Evolutionary conservation across 2,113 vertebrate species (phyloP).

Genomic region (Calyptomena viridis): DNA sequence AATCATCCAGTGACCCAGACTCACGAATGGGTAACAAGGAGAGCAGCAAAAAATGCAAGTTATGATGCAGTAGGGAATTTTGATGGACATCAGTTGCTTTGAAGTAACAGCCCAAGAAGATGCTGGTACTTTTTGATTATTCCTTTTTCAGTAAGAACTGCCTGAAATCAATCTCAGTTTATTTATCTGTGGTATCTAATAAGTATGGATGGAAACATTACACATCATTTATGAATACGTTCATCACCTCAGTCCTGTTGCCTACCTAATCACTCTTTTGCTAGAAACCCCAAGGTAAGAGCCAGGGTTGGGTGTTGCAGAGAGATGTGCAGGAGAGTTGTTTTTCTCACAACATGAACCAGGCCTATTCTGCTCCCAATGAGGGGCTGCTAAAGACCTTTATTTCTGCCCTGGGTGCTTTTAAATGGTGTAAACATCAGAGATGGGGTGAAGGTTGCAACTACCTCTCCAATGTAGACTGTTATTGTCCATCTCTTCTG

Average conservation of each 20-base stretch:
- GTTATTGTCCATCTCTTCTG: background rate
- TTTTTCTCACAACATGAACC: background rate
- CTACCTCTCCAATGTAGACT: background rate
- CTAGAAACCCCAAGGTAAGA: background rate
- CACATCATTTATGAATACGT: background rate
- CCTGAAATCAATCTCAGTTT: background rate
- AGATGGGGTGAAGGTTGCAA: background rate
- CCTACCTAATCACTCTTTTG: background rate
- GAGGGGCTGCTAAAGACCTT: accelerated
- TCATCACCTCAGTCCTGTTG: background rate
- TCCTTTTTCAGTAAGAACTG: background rate
- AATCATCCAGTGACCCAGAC: background rate
- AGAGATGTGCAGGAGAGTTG: background rate
- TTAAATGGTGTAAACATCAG: background rate
- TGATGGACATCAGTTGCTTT: background rate
- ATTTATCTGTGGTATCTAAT: background rate
- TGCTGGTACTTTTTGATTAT: background rate
- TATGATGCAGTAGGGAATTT: background rate
- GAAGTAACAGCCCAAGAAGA: background rate
- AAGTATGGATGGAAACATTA: background rate
- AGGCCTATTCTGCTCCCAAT: background rate
- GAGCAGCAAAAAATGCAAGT: background rate
- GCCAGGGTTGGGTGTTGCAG: background rate
- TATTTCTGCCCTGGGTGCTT: background rate
- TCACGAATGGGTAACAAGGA: background rate